phyloP scores from a whole-genome alignment of 2,888 invertebrate species.

The Brachynemurus nebulosus region DNA sequence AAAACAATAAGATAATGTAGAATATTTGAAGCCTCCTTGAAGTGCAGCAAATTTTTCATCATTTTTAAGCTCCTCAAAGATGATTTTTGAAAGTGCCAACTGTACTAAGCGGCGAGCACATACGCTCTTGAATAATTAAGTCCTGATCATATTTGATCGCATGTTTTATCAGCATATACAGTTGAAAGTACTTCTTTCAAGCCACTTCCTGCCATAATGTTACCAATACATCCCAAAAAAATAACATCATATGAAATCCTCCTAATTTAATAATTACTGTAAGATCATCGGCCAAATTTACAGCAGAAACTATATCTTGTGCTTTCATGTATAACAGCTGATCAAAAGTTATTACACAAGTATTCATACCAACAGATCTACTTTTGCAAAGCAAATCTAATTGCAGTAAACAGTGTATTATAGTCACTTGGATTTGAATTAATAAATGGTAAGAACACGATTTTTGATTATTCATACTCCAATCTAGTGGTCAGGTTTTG shows the following conservation, averaged over 20 bases:
- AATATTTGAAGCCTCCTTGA: neutral
- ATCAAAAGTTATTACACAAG: neutral
- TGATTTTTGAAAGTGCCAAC: neutral
- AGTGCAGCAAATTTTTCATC: neutral
- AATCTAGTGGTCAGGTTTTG: constrained; percentile 8
- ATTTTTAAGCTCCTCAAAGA: constrained; percentile 1
- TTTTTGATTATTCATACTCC: constrained; percentile 9
- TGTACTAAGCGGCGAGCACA: neutral
- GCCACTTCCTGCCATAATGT: neutral
- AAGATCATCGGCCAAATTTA: neutral
- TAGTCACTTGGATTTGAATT: constrained; percentile 10
- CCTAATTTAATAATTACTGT: neutral
- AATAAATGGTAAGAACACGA: constrained; percentile 10
- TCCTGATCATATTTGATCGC: neutral
- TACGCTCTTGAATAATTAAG: constrained; percentile 1
- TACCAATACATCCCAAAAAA: neutral
- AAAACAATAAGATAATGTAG: neutral
- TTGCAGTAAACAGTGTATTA: constrained; percentile 8
- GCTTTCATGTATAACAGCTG: neutral
- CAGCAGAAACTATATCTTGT: neutral
- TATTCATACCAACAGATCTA: neutral
- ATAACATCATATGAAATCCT: neutral
- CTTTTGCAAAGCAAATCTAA: constrained; percentile 3
- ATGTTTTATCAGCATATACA: neutral
- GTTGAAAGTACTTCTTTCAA: neutral